Evolutionary conservation across 1,140 invertebrate genomes (phyloP).

Genomic region (Phortica variegata): DNA sequence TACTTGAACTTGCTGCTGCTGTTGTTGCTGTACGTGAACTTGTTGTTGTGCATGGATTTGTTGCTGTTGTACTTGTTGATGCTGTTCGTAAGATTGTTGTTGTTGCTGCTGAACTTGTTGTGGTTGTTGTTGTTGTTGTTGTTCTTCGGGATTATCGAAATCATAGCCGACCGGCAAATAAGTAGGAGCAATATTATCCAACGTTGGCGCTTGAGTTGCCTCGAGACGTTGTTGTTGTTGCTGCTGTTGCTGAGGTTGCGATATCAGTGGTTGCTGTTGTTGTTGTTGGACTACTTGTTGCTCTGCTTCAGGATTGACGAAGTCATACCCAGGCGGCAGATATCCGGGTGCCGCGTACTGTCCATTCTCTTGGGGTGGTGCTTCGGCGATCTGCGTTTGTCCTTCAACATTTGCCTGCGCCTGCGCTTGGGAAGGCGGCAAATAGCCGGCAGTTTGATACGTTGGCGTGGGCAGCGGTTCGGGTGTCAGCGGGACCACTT

Average conservation of each 20-base stretch:
- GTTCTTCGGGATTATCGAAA: slow-evolving; percentile 28
- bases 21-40: not conserved
- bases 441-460: slow-evolving; percentile 28
- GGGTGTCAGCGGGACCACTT: not conserved
- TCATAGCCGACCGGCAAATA: slow-evolving; percentile 36
- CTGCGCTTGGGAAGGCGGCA: not conserved
- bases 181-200: slow-evolving; percentile 20
- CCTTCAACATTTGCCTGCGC: not conserved
- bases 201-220: not conserved
- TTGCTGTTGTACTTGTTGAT: not conserved
- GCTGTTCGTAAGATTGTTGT: not conserved
- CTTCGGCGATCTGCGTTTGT: too few species aligned
- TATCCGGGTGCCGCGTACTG: slow-evolving; percentile 32
- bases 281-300: slow-evolving; percentile 10
- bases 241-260: slow-evolving; percentile 8
- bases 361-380: not conserved
- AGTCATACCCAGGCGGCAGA: slow-evolving; percentile 39
- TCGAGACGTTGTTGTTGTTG: slow-evolving; percentile 8
- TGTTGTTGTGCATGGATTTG: too few species aligned
- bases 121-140: slow-evolving; percentile 13
- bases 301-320: slow-evolving; percentile 17
- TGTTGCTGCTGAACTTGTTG: not conserved
- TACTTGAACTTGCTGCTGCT: not conserved
- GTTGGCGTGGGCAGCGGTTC: not conserved
- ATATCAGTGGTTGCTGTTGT: slow-evolving; percentile 10